Conservation (phyloP, 2,888 invertebrate genomes). For the Aproaerema taeniolella region DNA sequence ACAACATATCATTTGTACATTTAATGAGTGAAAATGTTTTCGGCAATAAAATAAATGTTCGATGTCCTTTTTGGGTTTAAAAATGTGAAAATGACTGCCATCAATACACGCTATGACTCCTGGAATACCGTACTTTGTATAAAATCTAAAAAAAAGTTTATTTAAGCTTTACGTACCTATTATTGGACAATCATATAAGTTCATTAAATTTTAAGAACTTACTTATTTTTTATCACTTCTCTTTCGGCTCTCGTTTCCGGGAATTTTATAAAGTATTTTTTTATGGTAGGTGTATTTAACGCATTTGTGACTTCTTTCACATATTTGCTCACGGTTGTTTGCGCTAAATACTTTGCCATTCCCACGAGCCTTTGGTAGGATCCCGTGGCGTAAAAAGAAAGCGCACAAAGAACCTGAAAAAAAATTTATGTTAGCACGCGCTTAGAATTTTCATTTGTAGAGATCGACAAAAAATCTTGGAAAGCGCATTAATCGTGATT, state of each 20-base stretch:
- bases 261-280: constrained; percentile 11
- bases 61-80: constrained; percentile 7
- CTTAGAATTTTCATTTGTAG: too few relatives aligned
- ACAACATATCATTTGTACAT: constrained; percentile 21
- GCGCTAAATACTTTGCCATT: constrained; percentile 11
- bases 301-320: constrained; percentile 14
- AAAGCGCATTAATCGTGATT: background rate
- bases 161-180: background rate
- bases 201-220: too few relatives aligned
- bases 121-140: constrained; percentile 13
- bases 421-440: too few relatives aligned
- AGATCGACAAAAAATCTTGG: background rate
- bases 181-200: too few relatives aligned
- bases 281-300: constrained; percentile 6
- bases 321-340: constrained; percentile 12
- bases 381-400: constrained; percentile 13
- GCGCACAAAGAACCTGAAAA: constrained; percentile 12
- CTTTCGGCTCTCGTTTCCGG: constrained; percentile 11
- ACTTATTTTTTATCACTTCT: constrained; percentile 3
- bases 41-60: constrained; percentile 16
- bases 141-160: constrained; percentile 13
- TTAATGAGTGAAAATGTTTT: constrained; percentile 18
- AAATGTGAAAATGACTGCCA: constrained; percentile 17
- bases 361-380: constrained; percentile 11
- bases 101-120: constrained; percentile 20